Evolutionary conservation across 2,797 vertebrate genomes (phyloP).

Genomic region (Chloroceryle amazona): DNA sequence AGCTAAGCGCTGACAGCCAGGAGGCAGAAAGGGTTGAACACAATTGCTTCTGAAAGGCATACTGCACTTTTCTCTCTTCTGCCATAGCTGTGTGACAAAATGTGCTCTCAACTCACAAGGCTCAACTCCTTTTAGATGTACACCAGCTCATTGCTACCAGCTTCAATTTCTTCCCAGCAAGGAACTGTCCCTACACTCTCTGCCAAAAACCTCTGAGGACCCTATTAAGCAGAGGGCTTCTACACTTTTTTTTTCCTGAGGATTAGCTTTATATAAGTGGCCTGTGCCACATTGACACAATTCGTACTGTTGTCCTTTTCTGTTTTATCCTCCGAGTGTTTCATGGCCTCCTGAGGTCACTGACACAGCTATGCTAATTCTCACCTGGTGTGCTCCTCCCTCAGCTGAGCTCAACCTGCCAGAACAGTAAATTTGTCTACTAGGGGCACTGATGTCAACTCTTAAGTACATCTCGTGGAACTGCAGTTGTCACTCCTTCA

Average conservation of each 20-base stretch:
- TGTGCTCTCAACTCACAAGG: background rate
- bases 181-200: background rate
- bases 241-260: background rate
- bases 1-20: background rate
- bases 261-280: background rate
- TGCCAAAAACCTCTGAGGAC: background rate
- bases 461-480: background rate
- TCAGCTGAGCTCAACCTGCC: background rate
- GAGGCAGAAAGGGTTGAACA: background rate
- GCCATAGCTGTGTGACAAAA: background rate
- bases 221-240: background rate
- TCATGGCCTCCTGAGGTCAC: background rate
- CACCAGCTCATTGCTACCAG: background rate
- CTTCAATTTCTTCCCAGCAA: accelerated
- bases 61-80: background rate
- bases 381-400: background rate
- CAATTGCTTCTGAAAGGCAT: background rate
- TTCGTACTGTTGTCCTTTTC: background rate
- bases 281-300: background rate
- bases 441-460: background rate
- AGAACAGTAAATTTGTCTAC: background rate
- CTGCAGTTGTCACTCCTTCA: background rate
- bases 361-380: background rate
- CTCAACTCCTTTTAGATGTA: background rate
- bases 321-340: background rate